Conservation (phyloP, 2,888 invertebrate genomes). For the Alentia gelatinosa region DNA sequence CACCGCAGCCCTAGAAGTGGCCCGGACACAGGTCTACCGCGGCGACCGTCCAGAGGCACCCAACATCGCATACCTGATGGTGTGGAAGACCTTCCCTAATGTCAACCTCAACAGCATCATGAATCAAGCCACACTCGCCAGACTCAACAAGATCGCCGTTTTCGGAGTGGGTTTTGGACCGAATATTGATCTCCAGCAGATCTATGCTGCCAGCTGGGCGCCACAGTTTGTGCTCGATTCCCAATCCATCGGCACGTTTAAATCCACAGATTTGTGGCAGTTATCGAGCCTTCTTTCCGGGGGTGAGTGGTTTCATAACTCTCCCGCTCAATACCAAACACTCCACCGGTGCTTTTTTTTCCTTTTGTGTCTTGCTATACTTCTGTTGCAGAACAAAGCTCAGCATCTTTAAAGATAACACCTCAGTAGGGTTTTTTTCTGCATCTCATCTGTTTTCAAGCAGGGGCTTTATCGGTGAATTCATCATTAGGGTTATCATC, state of each 20-base stretch:
- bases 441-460: no score
- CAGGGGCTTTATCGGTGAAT: no score
- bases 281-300: background rate
- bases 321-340: no score
- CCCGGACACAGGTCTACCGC: background rate
- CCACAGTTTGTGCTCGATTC: background rate
- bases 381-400: no score
- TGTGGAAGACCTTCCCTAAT: background rate
- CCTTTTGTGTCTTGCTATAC: no score
- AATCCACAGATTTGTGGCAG: background rate
- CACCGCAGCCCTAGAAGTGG: background rate
- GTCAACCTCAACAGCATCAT: background rate
- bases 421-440: no score
- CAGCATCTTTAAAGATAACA: no score
- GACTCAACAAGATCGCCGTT: background rate
- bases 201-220: background rate
- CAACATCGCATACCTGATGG: slow-evolving; percentile 7
- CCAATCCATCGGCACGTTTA: background rate
- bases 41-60: background rate
- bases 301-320: background rate
- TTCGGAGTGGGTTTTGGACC: background rate
- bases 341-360: no score
- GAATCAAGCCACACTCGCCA: background rate
- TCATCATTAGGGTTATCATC: no score
- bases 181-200: background rate